Percentiles rank a stretch among this genome's conserved stretches.
Evolutionary conservation across 2,888 invertebrate species (phyloP).

Genomic region (Acanthosepion esculentum): DNA sequence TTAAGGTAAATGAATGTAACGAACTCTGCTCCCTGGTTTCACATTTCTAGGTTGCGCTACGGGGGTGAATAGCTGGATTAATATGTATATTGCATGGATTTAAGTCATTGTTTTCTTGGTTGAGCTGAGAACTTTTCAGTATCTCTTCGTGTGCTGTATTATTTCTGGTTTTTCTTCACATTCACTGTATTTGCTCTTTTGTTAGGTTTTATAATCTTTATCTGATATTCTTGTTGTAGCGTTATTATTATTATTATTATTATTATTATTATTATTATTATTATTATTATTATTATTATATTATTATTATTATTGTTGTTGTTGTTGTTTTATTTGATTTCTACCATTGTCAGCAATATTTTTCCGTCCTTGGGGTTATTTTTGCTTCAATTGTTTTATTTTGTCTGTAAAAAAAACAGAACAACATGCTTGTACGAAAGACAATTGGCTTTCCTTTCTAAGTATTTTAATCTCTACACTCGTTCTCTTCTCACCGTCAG

Average conservation of each 20-base stretch:
- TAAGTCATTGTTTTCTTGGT: no score
- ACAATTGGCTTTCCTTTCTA: neutral
- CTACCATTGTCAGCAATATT: slow-evolving; percentile 4
- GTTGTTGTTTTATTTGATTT: neutral
- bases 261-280: neutral
- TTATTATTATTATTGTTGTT: neutral
- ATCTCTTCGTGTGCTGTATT: no score
- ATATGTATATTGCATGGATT: no score
- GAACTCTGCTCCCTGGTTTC: no score
- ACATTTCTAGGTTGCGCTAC: no score
- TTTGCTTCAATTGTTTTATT: neutral
- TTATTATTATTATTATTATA: neutral
- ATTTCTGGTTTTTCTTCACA: no score
- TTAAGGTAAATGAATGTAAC: no score
- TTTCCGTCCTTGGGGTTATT: neutral
- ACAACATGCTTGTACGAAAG: neutral
- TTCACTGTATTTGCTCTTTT: no score
- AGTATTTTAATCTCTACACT: neutral
- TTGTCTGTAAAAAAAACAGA: neutral
- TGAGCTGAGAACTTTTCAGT: no score
- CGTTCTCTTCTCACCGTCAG: neutral
- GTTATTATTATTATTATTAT: neutral
- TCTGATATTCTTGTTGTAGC: neutral
- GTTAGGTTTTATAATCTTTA: no score
- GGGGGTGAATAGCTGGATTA: no score